Conservation (phyloP, 2,797 vertebrate genomes). For the Tachyglossus aculeatus region DNA sequence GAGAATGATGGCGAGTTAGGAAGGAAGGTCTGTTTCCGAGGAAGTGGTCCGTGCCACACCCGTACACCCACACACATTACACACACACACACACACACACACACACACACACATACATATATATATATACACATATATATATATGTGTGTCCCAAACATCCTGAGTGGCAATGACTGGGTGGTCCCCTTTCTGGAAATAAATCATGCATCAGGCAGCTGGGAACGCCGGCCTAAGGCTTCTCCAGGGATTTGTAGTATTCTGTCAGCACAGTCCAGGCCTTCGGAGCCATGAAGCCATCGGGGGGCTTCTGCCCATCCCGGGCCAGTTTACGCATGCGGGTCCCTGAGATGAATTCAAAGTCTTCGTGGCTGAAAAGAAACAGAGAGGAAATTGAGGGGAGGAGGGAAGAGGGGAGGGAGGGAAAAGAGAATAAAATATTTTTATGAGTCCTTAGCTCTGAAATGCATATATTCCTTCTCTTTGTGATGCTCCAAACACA, state of each 20-base stretch:
- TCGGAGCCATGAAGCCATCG: constrained; percentile 94
- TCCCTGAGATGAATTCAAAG: constrained; percentile 98
- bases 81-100: too few relatives aligned
- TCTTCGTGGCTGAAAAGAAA: constrained; percentile 85
- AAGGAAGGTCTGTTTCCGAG: constrained; percentile 65
- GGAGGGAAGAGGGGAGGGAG: neutral
- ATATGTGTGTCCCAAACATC: constrained; percentile 73
- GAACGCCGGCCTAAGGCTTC: constrained; percentile 80
- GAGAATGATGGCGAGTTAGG: constrained; percentile 65
- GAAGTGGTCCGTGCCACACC: constrained; percentile 61
- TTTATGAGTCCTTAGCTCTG: too few relatives aligned
- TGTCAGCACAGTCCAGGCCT: constrained; percentile 92
- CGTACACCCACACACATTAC: too few relatives aligned
- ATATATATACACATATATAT: too few relatives aligned
- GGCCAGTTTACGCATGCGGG: constrained; percentile 95
- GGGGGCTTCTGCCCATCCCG: constrained; percentile 93
- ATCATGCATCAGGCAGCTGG: constrained; percentile 53
- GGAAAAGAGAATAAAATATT: neutral
- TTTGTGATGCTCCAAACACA: neutral
- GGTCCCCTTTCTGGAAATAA: constrained; percentile 77
- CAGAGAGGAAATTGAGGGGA: constrained; percentile 41
- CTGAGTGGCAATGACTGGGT: constrained; percentile 69
- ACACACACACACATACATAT: too few relatives aligned
- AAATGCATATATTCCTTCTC: neutral
- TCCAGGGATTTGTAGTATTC: constrained; percentile 96